Conservation (phyloP, 2,888 invertebrate species). For the Clunio marinus region DNA sequence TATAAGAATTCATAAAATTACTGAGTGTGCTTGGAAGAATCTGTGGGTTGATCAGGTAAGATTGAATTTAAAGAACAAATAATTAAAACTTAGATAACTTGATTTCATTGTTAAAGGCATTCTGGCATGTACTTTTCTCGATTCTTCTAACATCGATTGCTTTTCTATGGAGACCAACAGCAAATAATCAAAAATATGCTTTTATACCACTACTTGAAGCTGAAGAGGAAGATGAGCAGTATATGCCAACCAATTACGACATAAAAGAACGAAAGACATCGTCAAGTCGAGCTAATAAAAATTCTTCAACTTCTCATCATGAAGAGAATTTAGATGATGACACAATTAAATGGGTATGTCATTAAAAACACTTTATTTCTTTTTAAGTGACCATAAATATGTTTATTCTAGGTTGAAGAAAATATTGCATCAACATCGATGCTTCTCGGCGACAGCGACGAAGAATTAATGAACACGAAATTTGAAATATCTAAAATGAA, state of each 20-base stretch:
- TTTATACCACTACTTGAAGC: constrained; percentile 89
- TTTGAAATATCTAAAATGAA: constrained; percentile 87
- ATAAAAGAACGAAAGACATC: not conserved
- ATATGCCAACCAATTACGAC: not conserved
- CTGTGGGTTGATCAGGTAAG: constrained; percentile 65
- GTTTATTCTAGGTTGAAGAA: constrained; percentile 97
- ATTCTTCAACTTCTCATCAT: no score
- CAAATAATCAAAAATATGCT: constrained; percentile 91
- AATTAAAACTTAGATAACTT: not conserved
- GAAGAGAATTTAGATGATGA: constrained; percentile 50
- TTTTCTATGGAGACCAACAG: constrained; percentile 92
- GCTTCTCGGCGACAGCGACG: constrained; percentile 62
- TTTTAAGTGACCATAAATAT: no score
- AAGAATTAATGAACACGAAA: constrained; percentile 78
- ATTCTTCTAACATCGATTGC: constrained; percentile 84
- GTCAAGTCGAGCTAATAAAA: no score
- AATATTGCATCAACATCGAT: constrained; percentile 70
- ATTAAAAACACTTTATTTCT: no score
- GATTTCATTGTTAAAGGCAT: constrained; percentile 58
- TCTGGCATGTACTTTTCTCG: constrained; percentile 92
- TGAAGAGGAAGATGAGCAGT: constrained; percentile 51
- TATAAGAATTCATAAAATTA: constrained; percentile 72
- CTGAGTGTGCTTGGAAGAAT: constrained; percentile 82
- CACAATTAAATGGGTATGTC: constrained; percentile 65
- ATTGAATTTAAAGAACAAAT: not conserved